Conservation (phyloP, 2,797 vertebrate genomes). For the Ptychobarbus kaznakovi region DNA sequence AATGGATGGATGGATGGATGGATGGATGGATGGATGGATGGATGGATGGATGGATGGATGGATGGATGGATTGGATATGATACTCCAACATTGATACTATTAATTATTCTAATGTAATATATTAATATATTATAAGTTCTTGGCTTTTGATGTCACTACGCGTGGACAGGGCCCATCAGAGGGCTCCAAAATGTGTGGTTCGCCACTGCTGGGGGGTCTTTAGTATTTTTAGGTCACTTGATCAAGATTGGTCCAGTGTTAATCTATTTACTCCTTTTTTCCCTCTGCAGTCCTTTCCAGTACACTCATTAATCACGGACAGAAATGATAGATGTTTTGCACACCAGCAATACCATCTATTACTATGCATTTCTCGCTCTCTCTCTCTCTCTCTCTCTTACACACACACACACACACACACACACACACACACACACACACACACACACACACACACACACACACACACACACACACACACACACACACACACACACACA, state of each 20-base stretch:
- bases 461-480: too few relatives aligned
- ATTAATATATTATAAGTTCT: not conserved
- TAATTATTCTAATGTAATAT: not conserved
- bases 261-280: conserved; percentile 53
- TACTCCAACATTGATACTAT: too few relatives aligned
- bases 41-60: too few relatives aligned
- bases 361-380: conserved; percentile 68
- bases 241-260: conserved; percentile 45
- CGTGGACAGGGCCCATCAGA: not conserved
- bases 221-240: conserved; percentile 48
- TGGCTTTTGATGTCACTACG: not conserved
- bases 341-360: conserved; percentile 78
- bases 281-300: conserved; percentile 72
- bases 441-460: too few relatives aligned
- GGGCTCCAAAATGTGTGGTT: not conserved
- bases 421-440: too few relatives aligned
- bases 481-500: conserved; percentile 21
- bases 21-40: not conserved
- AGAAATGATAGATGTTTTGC: conserved; percentile 83
- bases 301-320: conserved; percentile 83
- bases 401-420: too few relatives aligned
- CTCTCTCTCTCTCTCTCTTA: not conserved
- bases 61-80: too few relatives aligned
- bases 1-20: not conserved
- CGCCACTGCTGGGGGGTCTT: conserved; percentile 15